phyloP scores from a whole-genome alignment of 2,113 vertebrate species.

The Bagarius yarrelli region DNA sequence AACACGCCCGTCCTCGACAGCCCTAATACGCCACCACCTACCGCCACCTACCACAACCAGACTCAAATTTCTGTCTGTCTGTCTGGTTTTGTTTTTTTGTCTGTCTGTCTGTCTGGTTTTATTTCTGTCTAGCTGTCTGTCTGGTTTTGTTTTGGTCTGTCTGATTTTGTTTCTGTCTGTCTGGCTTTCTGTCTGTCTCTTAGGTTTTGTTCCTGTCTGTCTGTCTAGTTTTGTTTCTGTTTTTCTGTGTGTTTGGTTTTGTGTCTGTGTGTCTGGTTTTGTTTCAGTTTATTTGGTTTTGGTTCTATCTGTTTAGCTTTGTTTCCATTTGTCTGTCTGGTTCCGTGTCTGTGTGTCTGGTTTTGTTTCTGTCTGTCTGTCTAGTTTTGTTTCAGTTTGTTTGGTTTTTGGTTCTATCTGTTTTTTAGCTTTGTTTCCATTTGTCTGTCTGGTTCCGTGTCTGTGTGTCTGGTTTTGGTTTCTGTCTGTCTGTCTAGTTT shows the following conservation, averaged over 20 bases:
- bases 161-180: background rate
- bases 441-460: background rate
- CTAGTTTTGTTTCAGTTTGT: background rate
- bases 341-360: too few relatives aligned
- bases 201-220: background rate
- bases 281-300: accelerated
- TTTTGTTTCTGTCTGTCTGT: background rate
- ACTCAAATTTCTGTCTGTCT: background rate
- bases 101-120: background rate
- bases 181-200: background rate
- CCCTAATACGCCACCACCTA: too few relatives aligned
- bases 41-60: background rate
- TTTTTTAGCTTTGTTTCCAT: background rate
- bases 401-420: accelerated
- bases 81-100: background rate
- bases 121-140: too few relatives aligned
- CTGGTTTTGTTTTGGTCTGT: too few relatives aligned
- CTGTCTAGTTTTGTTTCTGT: background rate
- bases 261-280: background rate
- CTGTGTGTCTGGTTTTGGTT: background rate
- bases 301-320: too few relatives aligned
- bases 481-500: background rate
- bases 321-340: background rate
- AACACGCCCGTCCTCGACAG: background rate
- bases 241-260: background rate